Evolutionary conservation across 2,888 invertebrate genomes (phyloP), one percentile per base, ranked within the genome.

Genomic region (Sphecodes monilicornis): DNA sequence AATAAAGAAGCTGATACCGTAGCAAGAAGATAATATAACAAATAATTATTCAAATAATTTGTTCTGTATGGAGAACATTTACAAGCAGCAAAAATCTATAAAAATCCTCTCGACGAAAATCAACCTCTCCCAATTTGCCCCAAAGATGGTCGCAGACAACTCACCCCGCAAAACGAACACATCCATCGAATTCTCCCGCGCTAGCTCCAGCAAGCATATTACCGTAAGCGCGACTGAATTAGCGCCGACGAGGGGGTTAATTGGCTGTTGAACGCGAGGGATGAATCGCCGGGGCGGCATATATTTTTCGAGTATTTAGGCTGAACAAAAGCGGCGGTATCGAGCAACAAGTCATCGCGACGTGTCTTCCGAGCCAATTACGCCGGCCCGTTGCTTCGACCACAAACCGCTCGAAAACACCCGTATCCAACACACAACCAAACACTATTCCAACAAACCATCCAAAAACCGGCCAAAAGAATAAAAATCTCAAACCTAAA

Each of bases 321-420:
- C 66, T 39, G 66, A 70, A 80, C 70, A 85, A 80, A 84, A 68
- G 70, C 22, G 10, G 46, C 29, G 76, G 8, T 66, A 64, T 77
- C 80, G 43, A 84, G 85, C 85, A 85, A 85, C 85, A 85, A 85
- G 85, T 85, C 74, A 85, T 80, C 78, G 79, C 57, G 22, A 74
- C 73, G 54, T 22, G 70, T 41, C 69, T 54, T 41, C 57, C 73
- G 66, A 29, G 39, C 41, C 79, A 78, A 84, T 82, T 78, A 66
- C 60, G 22, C 18, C 11, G 39, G 43, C 13, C 16, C 22, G 54
- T 80, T 54, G 36, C 11, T 32, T 26, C 46, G 32, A 29, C 32
- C 43, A 3, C 39, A 8, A 74, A 43, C 57, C 54, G 6, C 32
- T 29, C 36, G 16, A n/a, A 72, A 72, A 57, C 32, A 64, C 5